Base-by-base conservation (phyloP, 2,113 vertebrate species). In the Saccopteryx bilineata region DNA sequence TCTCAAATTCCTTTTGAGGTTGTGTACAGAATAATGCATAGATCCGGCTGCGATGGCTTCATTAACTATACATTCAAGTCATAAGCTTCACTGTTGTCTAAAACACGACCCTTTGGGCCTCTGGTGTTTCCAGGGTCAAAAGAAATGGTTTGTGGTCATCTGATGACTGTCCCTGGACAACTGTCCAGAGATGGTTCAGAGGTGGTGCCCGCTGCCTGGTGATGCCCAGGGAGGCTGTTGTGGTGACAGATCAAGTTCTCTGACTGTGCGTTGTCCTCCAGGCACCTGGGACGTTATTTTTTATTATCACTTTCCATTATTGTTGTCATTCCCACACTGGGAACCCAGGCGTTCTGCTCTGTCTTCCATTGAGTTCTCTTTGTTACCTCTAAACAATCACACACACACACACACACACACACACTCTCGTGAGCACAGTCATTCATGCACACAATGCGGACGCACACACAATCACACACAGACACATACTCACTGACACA, bases 201-300 rank as follows among this genome's bases (percentile, higher is more conserved):
- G 39, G 18, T 66, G n/a, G 68, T 2, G 5, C n/a, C 26, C n/a
- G 4, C 68, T 18, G 68, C 68, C 68, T 7, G 8, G n/a, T 8
- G 17, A 14, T 26, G 63, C 26, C 65, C 65, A 2, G 26, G 65
- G 28, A 66, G 5, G 60, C 8, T 13, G 39, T 7, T 23, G 9
- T 74, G 71, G 39, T 23, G 71, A 48, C 23, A 1, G n/a, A 26
- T 26, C 5, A 3, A 0, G 15, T 28, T 31, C 39, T 5, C 26
- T 15, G 2, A 31, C 8, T 1, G 2, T 9, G 2, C 5, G 48
- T 19, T 2, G 17, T 46, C 48, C 48, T 5, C 7, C 48, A 15
- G 46, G 24, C 48, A 7, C 48, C 48, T 2, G 48, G 74, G 26
- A 10, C 15, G 9, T 5, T 15, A 5, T 18, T 10, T 26, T 7